A percentile compares a stretch with the other conserved stretches of the same genome.
Evolutionary conservation across 2,888 invertebrate species (phyloP).

Genomic region (Callinectes sapidus): DNA sequence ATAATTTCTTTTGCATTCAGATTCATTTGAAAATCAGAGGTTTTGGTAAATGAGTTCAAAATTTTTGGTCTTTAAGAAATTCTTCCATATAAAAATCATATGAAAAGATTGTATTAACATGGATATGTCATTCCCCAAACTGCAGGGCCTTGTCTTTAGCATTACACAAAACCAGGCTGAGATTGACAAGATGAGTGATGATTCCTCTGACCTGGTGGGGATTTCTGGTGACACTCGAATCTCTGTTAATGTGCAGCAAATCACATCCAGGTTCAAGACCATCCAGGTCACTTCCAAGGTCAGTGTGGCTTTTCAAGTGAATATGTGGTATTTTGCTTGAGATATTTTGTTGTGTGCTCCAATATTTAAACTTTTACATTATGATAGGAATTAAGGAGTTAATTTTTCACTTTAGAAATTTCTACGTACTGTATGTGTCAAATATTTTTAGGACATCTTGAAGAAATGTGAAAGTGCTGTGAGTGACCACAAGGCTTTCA

Average conservation of each 20-base stretch:
- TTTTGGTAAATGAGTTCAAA: background rate
- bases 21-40: no score
- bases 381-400: background rate
- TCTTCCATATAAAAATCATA: background rate
- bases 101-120: background rate
- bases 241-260: constrained; percentile 91
- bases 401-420: background rate
- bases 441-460: constrained; percentile 82
- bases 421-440: constrained; percentile 56
- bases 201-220: constrained; percentile 89
- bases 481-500: constrained; percentile 86
- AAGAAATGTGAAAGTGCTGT: constrained; percentile 94
- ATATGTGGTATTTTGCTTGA: background rate
- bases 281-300: constrained; percentile 90
- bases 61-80: background rate
- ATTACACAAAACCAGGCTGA: constrained; percentile 90
- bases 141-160: constrained; percentile 85
- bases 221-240: constrained; percentile 88
- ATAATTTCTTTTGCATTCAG: background rate
- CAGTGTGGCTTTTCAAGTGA: constrained; percentile 50
- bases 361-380: background rate
- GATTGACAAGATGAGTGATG: constrained; percentile 90
- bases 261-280: constrained; percentile 91
- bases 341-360: background rate
- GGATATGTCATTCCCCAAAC: background rate